phyloP scores from a whole-genome alignment of 2,888 invertebrate species.

The Stenoptilia bipunctidactyla region DNA sequence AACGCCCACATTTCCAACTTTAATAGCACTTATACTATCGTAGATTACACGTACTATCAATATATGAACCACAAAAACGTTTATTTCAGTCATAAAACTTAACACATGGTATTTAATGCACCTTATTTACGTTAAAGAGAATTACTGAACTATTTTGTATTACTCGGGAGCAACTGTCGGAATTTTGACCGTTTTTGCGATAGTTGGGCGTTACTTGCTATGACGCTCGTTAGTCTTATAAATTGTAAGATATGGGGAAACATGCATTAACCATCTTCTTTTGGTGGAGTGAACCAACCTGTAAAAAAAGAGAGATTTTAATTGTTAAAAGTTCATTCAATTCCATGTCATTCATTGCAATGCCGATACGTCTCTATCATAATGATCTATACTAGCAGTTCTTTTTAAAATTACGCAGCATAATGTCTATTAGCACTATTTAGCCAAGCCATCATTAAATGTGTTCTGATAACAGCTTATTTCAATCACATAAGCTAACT shows the following conservation, averaged over 20 bases:
- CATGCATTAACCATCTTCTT: conserved; percentile 86
- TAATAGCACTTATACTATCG: conserved; percentile 50
- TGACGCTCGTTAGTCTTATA: conserved; percentile 50
- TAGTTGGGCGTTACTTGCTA: conserved; percentile 43
- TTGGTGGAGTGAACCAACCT: conserved; percentile 94
- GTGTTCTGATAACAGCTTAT: too few species aligned
- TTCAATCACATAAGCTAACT: too few species aligned
- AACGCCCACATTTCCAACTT: conserved; percentile 49
- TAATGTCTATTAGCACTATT: too few species aligned
- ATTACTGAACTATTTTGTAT: not conserved
- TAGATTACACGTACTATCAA: conserved; percentile 39
- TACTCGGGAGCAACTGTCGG: conserved; percentile 24
- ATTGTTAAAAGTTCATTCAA: not conserved
- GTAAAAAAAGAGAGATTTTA: conserved; percentile 32
- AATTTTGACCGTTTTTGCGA: conserved; percentile 33
- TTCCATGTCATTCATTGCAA: not conserved
- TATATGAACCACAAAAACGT: conserved; percentile 24
- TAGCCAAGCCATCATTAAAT: too few species aligned
- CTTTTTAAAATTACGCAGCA: too few species aligned
- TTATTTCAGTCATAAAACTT: conserved; percentile 31
- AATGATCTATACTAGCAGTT: too few species aligned
- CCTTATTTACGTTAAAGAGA: not conserved
- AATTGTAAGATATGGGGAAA: conserved; percentile 25
- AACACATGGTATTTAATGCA: conserved; percentile 22
- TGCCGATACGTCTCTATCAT: too few species aligned